A percentile compares a stretch with the other conserved stretches of the same genome.
Evolutionary conservation across 1,140 invertebrate species (phyloP).

Genomic region (Drosophila pallidifrons): DNA sequence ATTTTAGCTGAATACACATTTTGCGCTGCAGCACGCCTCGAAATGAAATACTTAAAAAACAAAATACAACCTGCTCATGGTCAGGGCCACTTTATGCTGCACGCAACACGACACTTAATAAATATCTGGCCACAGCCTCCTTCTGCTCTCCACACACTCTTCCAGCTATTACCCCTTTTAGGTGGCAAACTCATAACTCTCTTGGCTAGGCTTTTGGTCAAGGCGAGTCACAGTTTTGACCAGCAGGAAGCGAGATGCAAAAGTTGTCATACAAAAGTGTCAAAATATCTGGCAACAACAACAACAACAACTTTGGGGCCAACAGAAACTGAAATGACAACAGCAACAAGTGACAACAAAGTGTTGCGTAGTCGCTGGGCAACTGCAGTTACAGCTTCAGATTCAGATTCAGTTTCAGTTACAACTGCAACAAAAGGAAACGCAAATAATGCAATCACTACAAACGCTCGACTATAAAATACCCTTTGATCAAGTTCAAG

Average conservation of each 20-base stretch:
- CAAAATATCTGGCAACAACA: conserved; percentile 22
- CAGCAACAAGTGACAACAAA: conserved; percentile 12
- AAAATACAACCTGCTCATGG: conserved; percentile 36
- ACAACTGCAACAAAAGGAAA: conserved; percentile 22
- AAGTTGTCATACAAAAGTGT: conserved; percentile 37
- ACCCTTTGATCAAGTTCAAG: background rate
- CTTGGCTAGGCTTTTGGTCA: conserved; percentile 17
- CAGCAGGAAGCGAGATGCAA: conserved; percentile 6
- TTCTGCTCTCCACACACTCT: too few relatives aligned
- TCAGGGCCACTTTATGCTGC: conserved; percentile 45
- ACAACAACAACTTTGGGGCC: conserved; percentile 11
- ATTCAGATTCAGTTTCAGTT: conserved; percentile 5
- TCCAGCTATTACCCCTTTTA: background rate
- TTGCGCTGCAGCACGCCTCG: background rate
- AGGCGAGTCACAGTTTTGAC: conserved; percentile 13
- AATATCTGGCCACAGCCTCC: background rate
- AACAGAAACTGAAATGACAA: background rate
- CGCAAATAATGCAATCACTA: background rate
- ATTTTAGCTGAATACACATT: background rate
- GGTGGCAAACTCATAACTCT: conserved; percentile 3
- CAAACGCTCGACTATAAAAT: background rate
- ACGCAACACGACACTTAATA: conserved; percentile 14
- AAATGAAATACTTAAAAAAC: background rate
- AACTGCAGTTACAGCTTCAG: conserved; percentile 10
- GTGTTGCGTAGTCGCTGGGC: conserved; percentile 34